Evolutionary conservation across 2,113 vertebrate genomes (phyloP).

Genomic region (Sinocyclocheilus maitianheensis): DNA sequence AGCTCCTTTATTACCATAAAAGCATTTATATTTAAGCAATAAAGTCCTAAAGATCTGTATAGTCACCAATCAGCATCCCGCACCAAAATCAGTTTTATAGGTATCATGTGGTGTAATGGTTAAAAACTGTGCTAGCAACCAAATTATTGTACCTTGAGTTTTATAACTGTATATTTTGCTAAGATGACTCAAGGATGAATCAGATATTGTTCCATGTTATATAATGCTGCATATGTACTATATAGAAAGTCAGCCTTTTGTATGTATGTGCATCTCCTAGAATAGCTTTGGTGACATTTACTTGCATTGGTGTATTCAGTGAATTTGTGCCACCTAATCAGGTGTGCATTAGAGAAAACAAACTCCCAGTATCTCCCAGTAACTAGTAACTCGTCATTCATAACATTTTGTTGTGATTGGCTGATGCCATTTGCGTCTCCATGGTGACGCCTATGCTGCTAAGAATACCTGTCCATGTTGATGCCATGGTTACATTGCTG

Average conservation of each 20-base stretch:
- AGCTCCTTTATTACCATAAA: background rate
- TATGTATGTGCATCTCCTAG: background rate
- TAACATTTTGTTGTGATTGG: slow-evolving; percentile 41
- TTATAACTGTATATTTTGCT: background rate
- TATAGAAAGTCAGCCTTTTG: background rate
- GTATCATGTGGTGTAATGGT: too few species aligned
- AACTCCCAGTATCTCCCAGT: background rate
- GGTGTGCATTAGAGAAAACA: background rate
- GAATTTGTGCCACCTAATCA: background rate
- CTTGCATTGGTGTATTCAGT: background rate
- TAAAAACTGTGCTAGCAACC: too few species aligned
- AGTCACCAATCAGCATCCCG: too few species aligned
- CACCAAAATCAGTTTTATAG: too few species aligned
- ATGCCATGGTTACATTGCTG: slow-evolving; percentile 73
- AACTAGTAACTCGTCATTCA: slow-evolving; percentile 17
- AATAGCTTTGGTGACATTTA: slow-evolving; percentile 9
- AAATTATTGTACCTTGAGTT: background rate
- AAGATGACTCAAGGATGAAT: background rate
- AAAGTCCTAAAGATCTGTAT: background rate
- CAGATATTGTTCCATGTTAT: background rate
- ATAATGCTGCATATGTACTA: background rate
- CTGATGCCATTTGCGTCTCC: slow-evolving; percentile 48
- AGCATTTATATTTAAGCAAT: background rate
- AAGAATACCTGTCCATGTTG: slow-evolving; percentile 67
- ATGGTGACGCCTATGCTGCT: slow-evolving; percentile 56